phyloP scores from a whole-genome alignment of 2,797 vertebrate genomes.

The Jordanella pulchra region DNA sequence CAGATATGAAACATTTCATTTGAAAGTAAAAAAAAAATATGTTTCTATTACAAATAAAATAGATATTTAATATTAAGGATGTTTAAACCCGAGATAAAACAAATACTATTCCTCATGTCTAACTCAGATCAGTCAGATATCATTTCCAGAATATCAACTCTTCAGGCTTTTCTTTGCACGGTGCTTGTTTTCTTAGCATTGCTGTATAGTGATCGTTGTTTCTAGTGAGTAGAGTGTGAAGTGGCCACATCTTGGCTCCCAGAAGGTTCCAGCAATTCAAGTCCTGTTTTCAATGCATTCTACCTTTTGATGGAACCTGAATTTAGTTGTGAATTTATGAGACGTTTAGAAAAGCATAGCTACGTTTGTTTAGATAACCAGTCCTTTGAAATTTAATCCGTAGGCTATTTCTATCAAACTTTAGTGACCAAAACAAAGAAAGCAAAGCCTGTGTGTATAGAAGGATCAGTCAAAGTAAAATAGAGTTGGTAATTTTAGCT shows the following conservation, averaged over 20 bases:
- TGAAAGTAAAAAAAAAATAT: conserved; percentile 8
- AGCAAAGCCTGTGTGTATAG: neutral
- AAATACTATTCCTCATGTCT: conserved; percentile 25
- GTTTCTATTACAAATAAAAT: conserved; percentile 12
- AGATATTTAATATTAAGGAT: conserved; percentile 18
- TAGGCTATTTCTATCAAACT: neutral
- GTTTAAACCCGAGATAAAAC: conserved; percentile 22
- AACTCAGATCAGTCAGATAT: conserved; percentile 9
- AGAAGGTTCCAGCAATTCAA: neutral
- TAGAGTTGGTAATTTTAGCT: neutral
- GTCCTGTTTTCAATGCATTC: neutral
- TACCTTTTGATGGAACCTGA: neutral
- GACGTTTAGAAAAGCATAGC: neutral
- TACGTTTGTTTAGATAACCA: neutral
- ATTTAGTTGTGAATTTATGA: neutral
- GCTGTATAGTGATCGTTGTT: neutral
- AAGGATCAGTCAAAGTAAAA: neutral
- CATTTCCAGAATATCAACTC: neutral
- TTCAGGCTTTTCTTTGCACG: neutral
- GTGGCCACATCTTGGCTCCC: neutral
- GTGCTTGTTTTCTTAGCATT: neutral
- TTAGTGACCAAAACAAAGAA: neutral
- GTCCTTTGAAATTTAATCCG: neutral
- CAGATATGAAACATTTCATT: conserved; percentile 28
- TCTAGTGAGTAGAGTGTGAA: neutral